Percentiles rank a stretch among this genome's conserved stretches.
Evolutionary conservation across 2,888 invertebrate species (phyloP).

Genomic region (Tipula unca): DNA sequence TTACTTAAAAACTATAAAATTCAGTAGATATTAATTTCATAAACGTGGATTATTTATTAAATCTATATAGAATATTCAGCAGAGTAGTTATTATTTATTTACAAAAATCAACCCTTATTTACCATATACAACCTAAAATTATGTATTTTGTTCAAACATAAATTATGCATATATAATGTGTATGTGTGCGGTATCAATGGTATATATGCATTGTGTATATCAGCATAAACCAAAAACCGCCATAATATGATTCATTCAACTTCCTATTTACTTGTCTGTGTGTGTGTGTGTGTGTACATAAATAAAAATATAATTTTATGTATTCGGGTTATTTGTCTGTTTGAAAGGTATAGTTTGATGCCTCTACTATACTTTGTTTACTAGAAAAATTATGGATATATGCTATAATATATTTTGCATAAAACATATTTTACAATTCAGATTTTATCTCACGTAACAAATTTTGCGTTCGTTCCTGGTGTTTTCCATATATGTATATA

Average conservation of each 20-base stretch:
- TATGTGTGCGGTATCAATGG: neutral
- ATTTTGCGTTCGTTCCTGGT: neutral
- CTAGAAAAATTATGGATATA: neutral
- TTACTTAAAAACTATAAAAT: neutral
- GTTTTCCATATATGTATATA: neutral
- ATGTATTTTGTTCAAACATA: neutral
- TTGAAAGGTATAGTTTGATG: neutral
- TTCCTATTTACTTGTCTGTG: neutral
- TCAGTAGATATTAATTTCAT: neutral
- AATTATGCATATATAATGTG: neutral
- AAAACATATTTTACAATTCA: neutral
- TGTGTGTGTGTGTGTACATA: neutral
- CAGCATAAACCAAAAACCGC: neutral
- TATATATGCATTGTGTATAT: neutral
- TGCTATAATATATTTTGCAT: neutral
- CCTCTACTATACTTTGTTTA: neutral
- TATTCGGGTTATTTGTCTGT: neutral
- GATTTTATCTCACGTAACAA: neutral
- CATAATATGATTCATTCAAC: neutral
- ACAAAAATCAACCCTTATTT: neutral
- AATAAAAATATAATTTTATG: neutral
- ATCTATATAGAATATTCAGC: neutral
- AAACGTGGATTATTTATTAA: neutral
- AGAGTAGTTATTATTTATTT: neutral
- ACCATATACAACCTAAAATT: neutral